Percentiles rank a stretch among this genome's conserved stretches.
phyloP scores from a whole-genome alignment of 2,113 vertebrate genomes.

The Oncorhynchus nerka region DNA sequence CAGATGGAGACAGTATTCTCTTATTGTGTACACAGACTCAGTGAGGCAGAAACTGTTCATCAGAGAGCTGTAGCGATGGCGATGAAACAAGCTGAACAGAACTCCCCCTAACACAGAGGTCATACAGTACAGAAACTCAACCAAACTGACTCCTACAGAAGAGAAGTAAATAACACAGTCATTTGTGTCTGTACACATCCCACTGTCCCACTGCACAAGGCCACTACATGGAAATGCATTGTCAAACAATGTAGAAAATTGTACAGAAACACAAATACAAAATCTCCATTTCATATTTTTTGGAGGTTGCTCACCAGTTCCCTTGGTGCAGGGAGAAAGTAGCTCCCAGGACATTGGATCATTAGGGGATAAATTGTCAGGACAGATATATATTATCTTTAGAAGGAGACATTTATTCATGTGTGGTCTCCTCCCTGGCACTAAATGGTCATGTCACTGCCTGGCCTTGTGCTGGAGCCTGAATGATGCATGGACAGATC shows the following conservation, averaged over 20 bases:
- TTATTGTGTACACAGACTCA: constrained; percentile 25
- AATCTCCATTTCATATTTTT: not conserved
- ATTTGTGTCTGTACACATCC: too few species aligned
- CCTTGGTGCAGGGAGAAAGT: not conserved
- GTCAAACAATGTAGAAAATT: too few species aligned
- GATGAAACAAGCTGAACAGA: not conserved
- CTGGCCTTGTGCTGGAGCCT: constrained; percentile 56
- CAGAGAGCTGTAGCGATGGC: constrained; percentile 17
- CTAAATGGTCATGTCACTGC: constrained; percentile 42
- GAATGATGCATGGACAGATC: constrained; percentile 64
- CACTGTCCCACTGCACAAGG: too few species aligned
- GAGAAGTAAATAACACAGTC: too few species aligned
- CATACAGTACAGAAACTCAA: not conserved
- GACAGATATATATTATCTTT: constrained; percentile 55
- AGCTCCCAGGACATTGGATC: constrained; percentile 12
- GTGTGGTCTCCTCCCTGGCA: constrained; percentile 39
- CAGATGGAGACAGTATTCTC: constrained; percentile 10
- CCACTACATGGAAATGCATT: too few species aligned
- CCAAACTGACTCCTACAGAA: too few species aligned
- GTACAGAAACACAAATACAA: too few species aligned
- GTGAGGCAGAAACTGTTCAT: constrained; percentile 34
- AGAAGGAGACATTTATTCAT: constrained; percentile 49
- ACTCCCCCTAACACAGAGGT: constrained; percentile 3
- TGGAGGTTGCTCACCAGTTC: not conserved
- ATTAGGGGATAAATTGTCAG: constrained; percentile 50